Percentiles rank a stretch among this genome's conserved stretches.
These are phyloP conservation scores for Pandemis cinnamomeana DNA, from an alignment of 2,888 invertebrate species.

Conservation along the genomic window DNA sequence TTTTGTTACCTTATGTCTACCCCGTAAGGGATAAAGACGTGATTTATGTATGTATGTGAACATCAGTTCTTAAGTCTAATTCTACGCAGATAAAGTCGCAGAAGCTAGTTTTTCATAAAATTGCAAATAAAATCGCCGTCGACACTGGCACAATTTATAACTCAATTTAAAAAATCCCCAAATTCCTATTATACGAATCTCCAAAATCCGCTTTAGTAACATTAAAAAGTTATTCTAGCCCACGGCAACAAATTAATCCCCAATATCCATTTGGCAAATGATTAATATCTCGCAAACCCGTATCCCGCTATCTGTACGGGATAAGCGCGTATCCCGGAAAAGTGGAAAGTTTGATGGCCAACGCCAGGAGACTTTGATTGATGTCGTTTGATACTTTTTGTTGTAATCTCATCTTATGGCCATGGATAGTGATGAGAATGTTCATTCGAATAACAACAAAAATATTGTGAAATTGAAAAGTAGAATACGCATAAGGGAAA, in stretches of 20 bases:
- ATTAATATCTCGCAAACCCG: slow-evolving; percentile 27
- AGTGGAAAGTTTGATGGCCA: slow-evolving; percentile 23
- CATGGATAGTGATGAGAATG: no score
- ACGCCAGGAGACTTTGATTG: slow-evolving; percentile 23
- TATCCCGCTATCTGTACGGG: slow-evolving; percentile 3
- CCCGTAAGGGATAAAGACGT: no score
- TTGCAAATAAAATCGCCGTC: neutral
- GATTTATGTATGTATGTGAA: no score
- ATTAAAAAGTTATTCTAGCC: slow-evolving; percentile 19
- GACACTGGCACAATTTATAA: neutral
- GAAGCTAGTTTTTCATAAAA: no score
- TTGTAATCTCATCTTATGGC: neutral
- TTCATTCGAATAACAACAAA: no score
- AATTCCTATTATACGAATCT: neutral
- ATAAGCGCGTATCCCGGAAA: neutral
- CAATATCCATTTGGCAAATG: slow-evolving; percentile 29
- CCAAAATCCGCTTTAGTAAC: slow-evolving; percentile 14
- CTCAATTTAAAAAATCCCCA: neutral
- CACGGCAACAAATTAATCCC: slow-evolving; percentile 17
- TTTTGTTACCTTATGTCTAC: no score
- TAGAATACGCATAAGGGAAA: no score
- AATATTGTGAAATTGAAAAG: no score
- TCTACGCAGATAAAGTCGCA: no score
- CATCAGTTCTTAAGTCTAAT: no score
- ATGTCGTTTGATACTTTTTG: slow-evolving; percentile 15